Evolutionary conservation across 2,888 invertebrate species (phyloP), one percentile per base, ranked within the genome.

Genomic region (Pardosa pseudoannulata): DNA sequence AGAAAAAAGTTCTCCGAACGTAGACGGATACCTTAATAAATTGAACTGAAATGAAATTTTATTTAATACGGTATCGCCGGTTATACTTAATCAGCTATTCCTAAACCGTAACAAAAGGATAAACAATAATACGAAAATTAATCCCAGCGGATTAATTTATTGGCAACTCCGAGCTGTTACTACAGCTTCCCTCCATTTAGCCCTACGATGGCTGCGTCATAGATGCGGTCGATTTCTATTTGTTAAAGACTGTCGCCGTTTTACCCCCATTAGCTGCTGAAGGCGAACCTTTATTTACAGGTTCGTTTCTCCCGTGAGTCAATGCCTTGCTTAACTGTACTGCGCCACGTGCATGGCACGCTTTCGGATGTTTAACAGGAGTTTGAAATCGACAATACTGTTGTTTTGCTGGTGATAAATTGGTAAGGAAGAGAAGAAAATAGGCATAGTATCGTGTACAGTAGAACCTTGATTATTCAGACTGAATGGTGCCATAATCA

Each of bases 171-270:
- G n/a, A 16, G 46, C 7, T 46, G 46, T 79, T 46, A 50, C 46
- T 46, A 79, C 36, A 27, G 36, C 29, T 32, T 46, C 36, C 16
- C 79, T 70, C 46, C 73, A 67, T 79, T 79, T 79, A 65, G 28
- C 46, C 32, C 28, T 36, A 23, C 62, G 27, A n/a, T 68, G 68
- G 41, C 79, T 79, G 64, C 79, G 79, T 79, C 72, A 72, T 32
- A 62, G 41, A 9, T 9, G 23, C 27, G 31, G 32, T 46, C 23
- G 64, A 29, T 71, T 50, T 65, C 72, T 71, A 79, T 79, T 79
- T 72, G 79, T 79, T 65, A 73, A 31, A 31, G 28, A 62, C 1
- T 13, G 29, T 31, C 71, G 32, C 62, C 31, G 65, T 65, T 73
- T 65, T 64, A 29, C 65, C 16, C 32, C 67, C 36, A 79, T 79